phyloP scores from a whole-genome alignment of 2,888 invertebrate genomes.

The Pollenia amentaria region DNA sequence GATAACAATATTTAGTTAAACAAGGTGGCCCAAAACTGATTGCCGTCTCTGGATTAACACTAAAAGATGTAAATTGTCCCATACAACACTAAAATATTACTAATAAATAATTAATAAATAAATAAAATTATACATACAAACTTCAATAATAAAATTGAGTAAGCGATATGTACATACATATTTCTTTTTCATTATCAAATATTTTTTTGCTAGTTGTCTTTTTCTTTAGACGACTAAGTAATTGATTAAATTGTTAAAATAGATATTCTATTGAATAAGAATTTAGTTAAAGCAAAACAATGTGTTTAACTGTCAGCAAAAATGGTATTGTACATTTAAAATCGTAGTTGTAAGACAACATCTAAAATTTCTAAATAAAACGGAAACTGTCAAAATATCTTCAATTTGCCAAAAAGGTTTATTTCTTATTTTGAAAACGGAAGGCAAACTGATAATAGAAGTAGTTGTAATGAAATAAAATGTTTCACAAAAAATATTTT shows the following conservation, averaged over 20 bases:
- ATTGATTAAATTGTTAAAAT: conserved; percentile 55
- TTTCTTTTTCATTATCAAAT: not conserved
- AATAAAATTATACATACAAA: too few relatives aligned
- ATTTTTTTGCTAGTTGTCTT: not conserved
- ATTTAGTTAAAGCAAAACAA: not conserved
- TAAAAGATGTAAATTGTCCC: too few relatives aligned
- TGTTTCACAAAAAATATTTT: not conserved
- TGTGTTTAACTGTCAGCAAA: conserved; percentile 57
- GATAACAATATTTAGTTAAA: too few relatives aligned
- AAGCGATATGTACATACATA: too few relatives aligned
- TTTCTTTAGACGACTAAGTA: conserved; percentile 8
- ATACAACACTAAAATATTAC: too few relatives aligned
- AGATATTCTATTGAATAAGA: conserved; percentile 12
- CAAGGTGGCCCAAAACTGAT: too few relatives aligned
- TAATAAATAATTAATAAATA: too few relatives aligned
- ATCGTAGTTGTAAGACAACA: not conserved
- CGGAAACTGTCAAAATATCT: conserved; percentile 48
- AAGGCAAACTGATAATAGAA: conserved; percentile 43
- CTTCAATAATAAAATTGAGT: too few relatives aligned
- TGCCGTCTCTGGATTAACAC: too few relatives aligned
- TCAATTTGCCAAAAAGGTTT: conserved; percentile 54
- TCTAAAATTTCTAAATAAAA: conserved; percentile 37
- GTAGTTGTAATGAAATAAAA: conserved; percentile 36
- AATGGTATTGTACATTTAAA: not conserved
- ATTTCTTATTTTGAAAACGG: not conserved